Conservation (phyloP, 2,113 vertebrate species). For the Symphodus melops region DNA sequence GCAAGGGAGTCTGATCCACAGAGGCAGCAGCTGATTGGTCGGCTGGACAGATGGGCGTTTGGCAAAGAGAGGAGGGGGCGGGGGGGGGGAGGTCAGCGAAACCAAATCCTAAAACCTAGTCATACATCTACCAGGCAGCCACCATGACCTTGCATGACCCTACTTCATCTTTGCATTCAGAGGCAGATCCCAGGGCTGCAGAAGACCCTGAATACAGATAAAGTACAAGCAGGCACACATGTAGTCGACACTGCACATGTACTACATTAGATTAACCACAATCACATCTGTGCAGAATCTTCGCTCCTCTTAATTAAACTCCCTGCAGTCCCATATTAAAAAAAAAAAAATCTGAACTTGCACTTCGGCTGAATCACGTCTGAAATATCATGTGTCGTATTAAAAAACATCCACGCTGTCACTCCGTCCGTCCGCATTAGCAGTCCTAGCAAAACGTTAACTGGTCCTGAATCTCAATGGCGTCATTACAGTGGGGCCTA, state of each 20-base stretch:
- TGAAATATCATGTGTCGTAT: conserved; percentile 72
- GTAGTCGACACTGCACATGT: background rate
- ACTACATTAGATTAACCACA: background rate
- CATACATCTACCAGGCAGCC: conserved; percentile 26
- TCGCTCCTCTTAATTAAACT: conserved; percentile 5
- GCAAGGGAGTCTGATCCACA: conserved; percentile 70
- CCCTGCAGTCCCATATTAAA: conserved; percentile 32
- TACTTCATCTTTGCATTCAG: conserved; percentile 31
- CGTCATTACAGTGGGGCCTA: conserved; percentile 68
- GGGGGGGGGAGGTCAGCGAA: conserved; percentile 37
- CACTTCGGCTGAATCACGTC: conserved; percentile 65
- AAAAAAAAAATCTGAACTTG: conserved; percentile 48
- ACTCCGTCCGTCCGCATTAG: conserved; percentile 60
- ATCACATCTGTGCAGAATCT: background rate
- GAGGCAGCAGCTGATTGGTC: conserved; percentile 61
- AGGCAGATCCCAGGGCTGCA: conserved; percentile 22
- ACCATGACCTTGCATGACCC: conserved; percentile 32
- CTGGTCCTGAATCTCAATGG: conserved; percentile 70
- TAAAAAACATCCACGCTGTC: conserved; percentile 66
- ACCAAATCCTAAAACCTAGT: conserved; percentile 62
- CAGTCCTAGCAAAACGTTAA: conserved; percentile 56
- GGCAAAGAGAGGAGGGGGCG: conserved; percentile 19
- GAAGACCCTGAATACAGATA: background rate
- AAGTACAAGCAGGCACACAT: background rate
- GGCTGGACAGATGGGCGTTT: conserved; percentile 52